phyloP scores from a whole-genome alignment of 2,113 vertebrate genomes.

The Rana temporaria region DNA sequence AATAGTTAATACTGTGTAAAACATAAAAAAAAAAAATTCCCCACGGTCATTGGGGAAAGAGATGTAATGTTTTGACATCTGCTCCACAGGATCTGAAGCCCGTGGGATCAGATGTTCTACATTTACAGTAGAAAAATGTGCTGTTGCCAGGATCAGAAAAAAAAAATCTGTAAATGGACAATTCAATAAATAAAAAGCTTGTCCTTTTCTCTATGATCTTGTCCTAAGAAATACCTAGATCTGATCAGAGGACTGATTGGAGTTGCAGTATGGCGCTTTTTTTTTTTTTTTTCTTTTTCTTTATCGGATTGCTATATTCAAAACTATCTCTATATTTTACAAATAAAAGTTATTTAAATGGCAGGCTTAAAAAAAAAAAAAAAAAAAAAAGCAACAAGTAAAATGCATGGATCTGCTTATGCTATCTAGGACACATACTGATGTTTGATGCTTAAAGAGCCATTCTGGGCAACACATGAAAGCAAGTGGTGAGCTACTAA shows the following conservation, averaged over 20 bases:
- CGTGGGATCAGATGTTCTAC: constrained; percentile 30
- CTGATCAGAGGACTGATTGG: neutral
- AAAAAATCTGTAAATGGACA: constrained; percentile 1
- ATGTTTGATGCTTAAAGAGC: too few species aligned
- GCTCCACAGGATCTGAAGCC: constrained; percentile 20
- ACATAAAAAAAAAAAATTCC: neutral
- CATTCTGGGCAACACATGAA: too few species aligned
- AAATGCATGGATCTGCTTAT: too few species aligned
- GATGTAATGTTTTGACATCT: constrained; percentile 36
- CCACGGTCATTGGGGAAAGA: constrained; percentile 25
- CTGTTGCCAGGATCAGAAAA: constrained; percentile 3
- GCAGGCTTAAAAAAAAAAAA: too few species aligned
- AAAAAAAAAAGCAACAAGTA: too few species aligned
- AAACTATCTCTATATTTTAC: too few species aligned
- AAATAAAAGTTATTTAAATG: too few species aligned
- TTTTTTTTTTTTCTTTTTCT: neutral
- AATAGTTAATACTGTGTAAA: constrained; percentile 9
- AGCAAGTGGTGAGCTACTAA: too few species aligned
- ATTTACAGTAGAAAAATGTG: constrained; percentile 17
- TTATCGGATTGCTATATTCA: too few species aligned
- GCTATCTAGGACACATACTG: too few species aligned
- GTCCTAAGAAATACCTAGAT: neutral
- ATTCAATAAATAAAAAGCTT: neutral
- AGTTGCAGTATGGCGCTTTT: neutral
- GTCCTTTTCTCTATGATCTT: neutral